Conservation (phyloP, 2,113 vertebrate species). For the Melanerpes formicivorus region DNA sequence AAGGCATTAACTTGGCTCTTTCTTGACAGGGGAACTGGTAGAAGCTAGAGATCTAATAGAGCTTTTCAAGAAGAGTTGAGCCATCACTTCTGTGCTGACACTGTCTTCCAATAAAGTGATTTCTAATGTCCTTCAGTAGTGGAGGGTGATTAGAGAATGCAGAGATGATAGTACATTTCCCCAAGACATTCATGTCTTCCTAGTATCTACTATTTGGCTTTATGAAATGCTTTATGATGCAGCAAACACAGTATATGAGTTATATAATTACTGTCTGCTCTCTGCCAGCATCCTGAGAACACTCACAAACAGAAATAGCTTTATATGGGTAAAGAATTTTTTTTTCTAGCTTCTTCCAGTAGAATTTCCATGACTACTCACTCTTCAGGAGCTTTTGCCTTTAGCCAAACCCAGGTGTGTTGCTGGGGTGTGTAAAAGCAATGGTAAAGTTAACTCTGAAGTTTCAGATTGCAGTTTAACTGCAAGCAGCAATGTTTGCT, state of each 20-base stretch:
- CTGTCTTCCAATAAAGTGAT: background rate
- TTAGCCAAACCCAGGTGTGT: background rate
- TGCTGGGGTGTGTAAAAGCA: background rate
- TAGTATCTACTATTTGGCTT: background rate
- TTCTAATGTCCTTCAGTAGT: background rate
- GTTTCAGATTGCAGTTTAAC: background rate
- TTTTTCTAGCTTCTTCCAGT: background rate
- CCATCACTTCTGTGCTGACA: background rate
- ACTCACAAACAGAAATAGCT: conserved; percentile 1
- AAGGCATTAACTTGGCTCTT: background rate
- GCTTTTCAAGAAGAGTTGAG: background rate
- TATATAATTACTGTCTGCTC: background rate
- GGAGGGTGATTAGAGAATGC: background rate
- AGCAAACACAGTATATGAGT: background rate
- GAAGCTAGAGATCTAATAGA: background rate
- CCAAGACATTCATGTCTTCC: background rate
- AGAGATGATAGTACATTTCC: background rate
- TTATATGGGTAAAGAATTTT: background rate
- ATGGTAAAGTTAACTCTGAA: background rate
- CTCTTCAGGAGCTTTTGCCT: background rate
- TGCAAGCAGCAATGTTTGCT: background rate
- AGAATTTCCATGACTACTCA: background rate
- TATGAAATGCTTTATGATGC: conserved; percentile 22
- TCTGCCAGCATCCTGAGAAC: background rate
- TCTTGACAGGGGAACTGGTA: background rate